Percentiles rank a stretch among this genome's conserved stretches.
Evolutionary conservation across 2,888 invertebrate species (phyloP).

Genomic region (Catotricha subobsoleta): DNA sequence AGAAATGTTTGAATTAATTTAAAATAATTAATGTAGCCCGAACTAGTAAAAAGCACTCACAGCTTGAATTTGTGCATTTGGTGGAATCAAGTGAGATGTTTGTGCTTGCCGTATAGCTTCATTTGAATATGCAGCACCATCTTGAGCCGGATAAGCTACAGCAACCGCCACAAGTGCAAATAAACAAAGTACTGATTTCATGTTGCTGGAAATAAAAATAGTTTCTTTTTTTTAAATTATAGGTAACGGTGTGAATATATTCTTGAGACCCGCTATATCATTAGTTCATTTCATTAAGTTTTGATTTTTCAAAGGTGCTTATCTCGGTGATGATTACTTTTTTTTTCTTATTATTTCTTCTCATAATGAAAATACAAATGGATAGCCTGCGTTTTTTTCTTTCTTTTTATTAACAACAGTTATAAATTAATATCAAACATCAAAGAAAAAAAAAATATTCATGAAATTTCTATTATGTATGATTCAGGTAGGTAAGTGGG

Average conservation of each 20-base stretch:
- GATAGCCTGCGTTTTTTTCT: no score
- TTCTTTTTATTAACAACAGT: no score
- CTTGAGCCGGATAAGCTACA: slow-evolving; percentile 39
- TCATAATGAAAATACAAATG: no score
- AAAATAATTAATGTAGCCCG: background rate
- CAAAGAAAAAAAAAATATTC: no score
- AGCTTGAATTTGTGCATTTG: slow-evolving; percentile 73
- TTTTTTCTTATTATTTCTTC: background rate
- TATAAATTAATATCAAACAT: no score
- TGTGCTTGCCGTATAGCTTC: slow-evolving; percentile 79
- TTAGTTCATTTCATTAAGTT: no score
- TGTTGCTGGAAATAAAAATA: slow-evolving; percentile 1
- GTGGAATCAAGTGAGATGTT: slow-evolving; percentile 66
- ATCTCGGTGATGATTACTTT: background rate
- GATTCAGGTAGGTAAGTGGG: no score
- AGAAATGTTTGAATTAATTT: background rate
- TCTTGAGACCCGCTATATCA: no score
- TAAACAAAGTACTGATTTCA: slow-evolving; percentile 17
- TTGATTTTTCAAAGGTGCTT: background rate
- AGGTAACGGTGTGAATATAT: background rate
- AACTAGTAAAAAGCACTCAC: slow-evolving; percentile 24
- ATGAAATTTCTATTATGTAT: no score
- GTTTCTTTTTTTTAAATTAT: background rate
- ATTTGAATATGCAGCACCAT: slow-evolving; percentile 65
- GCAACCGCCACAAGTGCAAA: slow-evolving; percentile 35